Conservation (phyloP, 2,888 invertebrate genomes). For the Alloplasta piceator region DNA sequence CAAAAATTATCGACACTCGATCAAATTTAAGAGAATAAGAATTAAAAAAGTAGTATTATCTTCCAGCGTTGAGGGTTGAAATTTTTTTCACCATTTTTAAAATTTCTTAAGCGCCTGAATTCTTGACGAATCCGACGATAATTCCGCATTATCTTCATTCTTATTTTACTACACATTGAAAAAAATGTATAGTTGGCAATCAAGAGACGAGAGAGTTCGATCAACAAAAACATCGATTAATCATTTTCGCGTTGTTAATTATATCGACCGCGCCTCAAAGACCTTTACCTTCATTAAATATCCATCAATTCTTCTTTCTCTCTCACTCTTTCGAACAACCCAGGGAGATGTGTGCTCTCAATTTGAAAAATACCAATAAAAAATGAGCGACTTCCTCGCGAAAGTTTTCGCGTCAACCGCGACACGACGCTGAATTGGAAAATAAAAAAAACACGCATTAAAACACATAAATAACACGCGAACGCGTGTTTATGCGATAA, state of each 20-base stretch:
- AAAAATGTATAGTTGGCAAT: neutral
- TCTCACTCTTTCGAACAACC: too few relatives aligned
- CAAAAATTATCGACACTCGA: too few relatives aligned
- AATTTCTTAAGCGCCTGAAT: too few relatives aligned
- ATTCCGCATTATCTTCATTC: too few relatives aligned
- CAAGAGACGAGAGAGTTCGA: neutral
- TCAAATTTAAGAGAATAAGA: too few relatives aligned
- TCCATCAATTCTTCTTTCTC: slow-evolving; percentile 3
- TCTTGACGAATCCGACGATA: too few relatives aligned
- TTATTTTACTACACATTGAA: neutral
- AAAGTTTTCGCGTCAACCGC: slow-evolving; percentile 32
- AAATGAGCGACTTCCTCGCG: slow-evolving; percentile 34
- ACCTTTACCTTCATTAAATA: slow-evolving; percentile 28
- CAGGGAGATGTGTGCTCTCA: too few relatives aligned
- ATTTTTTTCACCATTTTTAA: too few relatives aligned
- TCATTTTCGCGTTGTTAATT: slow-evolving; percentile 24
- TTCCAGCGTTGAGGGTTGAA: too few relatives aligned
- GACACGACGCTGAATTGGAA: neutral
- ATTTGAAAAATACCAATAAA: too few relatives aligned
- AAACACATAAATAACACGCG: slow-evolving; percentile 15
- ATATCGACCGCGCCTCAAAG: neutral
- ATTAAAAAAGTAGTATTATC: too few relatives aligned
- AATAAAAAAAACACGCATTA: neutral
- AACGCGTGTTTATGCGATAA: slow-evolving; percentile 22
- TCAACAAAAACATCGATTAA: slow-evolving; percentile 19